phyloP scores from a whole-genome alignment of 2,113 vertebrate genomes.

The Drymodes brunneopygia region DNA sequence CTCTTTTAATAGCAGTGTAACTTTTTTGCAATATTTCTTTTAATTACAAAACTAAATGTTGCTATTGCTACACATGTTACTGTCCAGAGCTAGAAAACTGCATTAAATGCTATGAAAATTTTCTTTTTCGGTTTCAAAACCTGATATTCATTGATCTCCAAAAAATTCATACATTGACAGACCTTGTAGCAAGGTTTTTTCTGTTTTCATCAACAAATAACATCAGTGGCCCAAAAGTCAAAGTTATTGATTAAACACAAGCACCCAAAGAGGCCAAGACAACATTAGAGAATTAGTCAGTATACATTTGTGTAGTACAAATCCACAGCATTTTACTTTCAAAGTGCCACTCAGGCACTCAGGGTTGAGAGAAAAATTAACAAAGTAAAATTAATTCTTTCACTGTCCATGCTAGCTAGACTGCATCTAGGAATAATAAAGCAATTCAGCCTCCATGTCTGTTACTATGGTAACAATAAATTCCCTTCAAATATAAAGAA shows the following conservation, averaged over 20 bases:
- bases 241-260: not conserved
- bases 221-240: not conserved
- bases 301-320: not conserved
- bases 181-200: not conserved
- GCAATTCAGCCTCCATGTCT: not conserved
- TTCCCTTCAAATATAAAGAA: not conserved
- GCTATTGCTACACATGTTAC: not conserved
- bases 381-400: not conserved
- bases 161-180: not conserved
- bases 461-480: slow-evolving; percentile 28
- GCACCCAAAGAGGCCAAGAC: not conserved
- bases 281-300: not conserved
- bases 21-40: not conserved
- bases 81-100: not conserved
- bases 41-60: not conserved
- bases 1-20: not conserved
- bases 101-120: not conserved
- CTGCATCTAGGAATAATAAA: not conserved
- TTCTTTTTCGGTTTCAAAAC: not conserved
- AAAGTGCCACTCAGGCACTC: not conserved
- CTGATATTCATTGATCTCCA: not conserved
- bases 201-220: not conserved
- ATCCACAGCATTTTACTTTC: not conserved
- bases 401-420: not conserved
- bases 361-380: not conserved